Percentiles rank a stretch among this genome's conserved stretches.
Evolutionary conservation across 2,888 invertebrate species (phyloP).

Genomic region (Ceriagrion tenellum): DNA sequence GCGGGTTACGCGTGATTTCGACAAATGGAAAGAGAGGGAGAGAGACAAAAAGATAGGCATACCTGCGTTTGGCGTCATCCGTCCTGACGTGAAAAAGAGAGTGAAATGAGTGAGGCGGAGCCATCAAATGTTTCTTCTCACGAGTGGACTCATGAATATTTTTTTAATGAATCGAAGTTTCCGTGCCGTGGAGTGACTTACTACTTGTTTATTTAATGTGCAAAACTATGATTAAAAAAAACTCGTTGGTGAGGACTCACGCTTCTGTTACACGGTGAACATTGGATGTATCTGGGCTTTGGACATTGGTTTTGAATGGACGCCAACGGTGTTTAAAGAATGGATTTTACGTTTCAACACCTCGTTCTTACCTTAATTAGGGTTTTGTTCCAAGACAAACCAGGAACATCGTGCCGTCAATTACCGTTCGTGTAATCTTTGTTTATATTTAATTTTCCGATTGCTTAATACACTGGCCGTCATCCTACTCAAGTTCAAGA

Average conservation of each 20-base stretch:
- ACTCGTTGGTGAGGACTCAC: background rate
- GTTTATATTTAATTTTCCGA: too few relatives aligned
- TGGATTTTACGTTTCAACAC: too few relatives aligned
- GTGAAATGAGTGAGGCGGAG: background rate
- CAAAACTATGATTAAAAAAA: background rate
- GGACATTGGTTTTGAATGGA: background rate
- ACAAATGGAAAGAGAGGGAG: background rate
- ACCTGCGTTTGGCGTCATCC: background rate
- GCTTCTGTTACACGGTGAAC: background rate
- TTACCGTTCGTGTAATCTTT: too few relatives aligned
- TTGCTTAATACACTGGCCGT: too few relatives aligned
- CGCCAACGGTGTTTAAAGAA: background rate
- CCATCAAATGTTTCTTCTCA: background rate
- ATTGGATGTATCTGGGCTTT: background rate
- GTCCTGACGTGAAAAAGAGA: background rate
- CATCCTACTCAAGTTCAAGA: background rate
- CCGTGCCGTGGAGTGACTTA: background rate
- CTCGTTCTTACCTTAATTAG: too few relatives aligned
- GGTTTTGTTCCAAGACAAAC: too few relatives aligned
- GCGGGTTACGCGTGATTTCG: background rate
- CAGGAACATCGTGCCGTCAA: too few relatives aligned
- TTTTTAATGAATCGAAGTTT: background rate
- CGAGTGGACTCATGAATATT: background rate
- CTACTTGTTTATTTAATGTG: background rate
- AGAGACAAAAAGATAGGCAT: background rate